Evolutionary conservation across 2,888 invertebrate genomes (phyloP), one percentile per base, ranked within the genome.

Genomic region (Drosophila multiciliata): DNA sequence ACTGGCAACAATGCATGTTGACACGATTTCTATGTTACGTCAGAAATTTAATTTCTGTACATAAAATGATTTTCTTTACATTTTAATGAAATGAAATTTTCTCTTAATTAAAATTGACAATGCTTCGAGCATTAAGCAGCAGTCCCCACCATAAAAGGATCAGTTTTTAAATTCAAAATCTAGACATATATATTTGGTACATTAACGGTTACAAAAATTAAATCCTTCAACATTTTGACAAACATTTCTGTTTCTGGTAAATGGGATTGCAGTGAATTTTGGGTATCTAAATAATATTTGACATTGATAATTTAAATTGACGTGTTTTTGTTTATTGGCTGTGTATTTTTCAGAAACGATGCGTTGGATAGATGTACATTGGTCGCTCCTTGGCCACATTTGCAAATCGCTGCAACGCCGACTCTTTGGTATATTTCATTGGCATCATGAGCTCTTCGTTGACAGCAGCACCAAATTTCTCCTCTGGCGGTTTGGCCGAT

Each of bases 401-500:
- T 6, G 60, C 62, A 29, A 79, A 17, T 26, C 73, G 69, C 12
- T 77, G 85, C 11, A 68, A 36, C 0, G 82, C 85, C 32, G 82
- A 82, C 26, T 73, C 36, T n/a, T 75, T 75, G 36, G 36, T 57
- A 17, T 83, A 80, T 2, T 61, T 26, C 0, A 3, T 0, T 0
- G 82, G 79, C 78, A 78, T 65, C 4, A 1, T 9, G 3, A 77
- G 55, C 2, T 63, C 35, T 8, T 55, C 40, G 11, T 36, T 59
- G 1, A 52, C 2, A 8, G 5, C 29, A 29, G 29, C 29, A 29
- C 6, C 29, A 29, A 5, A 29, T 1, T 29, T 42, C 4, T 57
- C 33, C 0, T 48, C 38, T 2, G 36, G 65, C 9, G 33, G n/a
- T 20, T 55, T 63, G n/a, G 12, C 38, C 23, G 42, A 17, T 0